phyloP scores from a whole-genome alignment of 2,888 invertebrate genomes.

The Napeogenes sylphis region DNA sequence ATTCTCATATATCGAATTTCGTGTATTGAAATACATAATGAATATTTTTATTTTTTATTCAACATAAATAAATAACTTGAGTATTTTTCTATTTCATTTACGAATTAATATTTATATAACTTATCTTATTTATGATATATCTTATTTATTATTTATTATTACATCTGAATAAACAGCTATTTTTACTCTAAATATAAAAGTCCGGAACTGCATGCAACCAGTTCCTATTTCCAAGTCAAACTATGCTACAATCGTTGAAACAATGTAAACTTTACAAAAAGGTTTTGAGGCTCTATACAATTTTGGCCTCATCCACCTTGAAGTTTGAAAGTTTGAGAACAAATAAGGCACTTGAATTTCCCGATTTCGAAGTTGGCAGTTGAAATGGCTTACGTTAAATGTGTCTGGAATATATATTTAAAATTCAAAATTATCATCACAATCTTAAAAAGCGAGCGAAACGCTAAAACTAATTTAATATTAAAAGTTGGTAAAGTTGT shows the following conservation, averaged over 20 bases:
- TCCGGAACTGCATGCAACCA: not conserved
- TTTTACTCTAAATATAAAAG: not conserved
- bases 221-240: not conserved
- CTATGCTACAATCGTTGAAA: slow-evolving; percentile 3
- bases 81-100: no score
- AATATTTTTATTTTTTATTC: no score
- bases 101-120: no score
- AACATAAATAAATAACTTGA: no score
- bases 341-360: slow-evolving; percentile 43
- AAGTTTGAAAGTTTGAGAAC: slow-evolving; percentile 39
- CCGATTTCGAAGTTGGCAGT: slow-evolving; percentile 26
- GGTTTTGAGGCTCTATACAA: slow-evolving; percentile 15
- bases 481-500: slow-evolving; percentile 15
- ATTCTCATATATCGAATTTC: no score
- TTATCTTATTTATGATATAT: no score
- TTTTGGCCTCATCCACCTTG: slow-evolving; percentile 26
- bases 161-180: not conserved
- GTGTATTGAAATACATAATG: no score
- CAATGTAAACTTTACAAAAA: slow-evolving; percentile 15
- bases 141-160: no score
- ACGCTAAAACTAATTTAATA: slow-evolving; percentile 22
- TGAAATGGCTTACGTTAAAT: slow-evolving; percentile 31
- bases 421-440: slow-evolving; percentile 24
- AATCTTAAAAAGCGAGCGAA: slow-evolving; percentile 20
- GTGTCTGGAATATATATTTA: slow-evolving; percentile 25